Evolutionary conservation across 2,113 vertebrate genomes (phyloP).

Genomic region (Zosterops lateralis): DNA sequence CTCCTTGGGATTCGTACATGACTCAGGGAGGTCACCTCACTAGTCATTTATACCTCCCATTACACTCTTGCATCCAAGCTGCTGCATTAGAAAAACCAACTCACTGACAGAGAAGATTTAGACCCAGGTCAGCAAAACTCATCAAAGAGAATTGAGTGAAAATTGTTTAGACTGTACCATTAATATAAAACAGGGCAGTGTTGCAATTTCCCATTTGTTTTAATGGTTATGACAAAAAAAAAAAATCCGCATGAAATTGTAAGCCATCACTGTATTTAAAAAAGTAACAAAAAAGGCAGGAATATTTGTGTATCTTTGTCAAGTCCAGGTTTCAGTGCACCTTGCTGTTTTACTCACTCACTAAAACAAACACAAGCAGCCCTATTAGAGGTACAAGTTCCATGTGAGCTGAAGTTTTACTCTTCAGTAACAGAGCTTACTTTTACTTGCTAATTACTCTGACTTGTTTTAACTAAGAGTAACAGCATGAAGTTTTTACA

Average conservation of each 20-base stretch:
- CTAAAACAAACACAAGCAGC: background rate
- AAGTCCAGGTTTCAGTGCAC: background rate
- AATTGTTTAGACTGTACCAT: background rate
- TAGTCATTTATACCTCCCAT: background rate
- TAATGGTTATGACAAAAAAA: background rate
- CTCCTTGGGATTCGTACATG: background rate
- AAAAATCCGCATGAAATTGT: background rate
- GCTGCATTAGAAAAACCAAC: background rate
- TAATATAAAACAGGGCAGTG: background rate
- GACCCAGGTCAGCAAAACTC: background rate
- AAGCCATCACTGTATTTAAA: accelerated
- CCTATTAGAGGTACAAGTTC: background rate
- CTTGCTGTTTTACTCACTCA: background rate
- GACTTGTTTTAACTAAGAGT: background rate
- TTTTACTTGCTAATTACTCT: background rate
- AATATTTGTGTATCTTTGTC: background rate
- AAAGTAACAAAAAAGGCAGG: background rate
- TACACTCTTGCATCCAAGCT: background rate
- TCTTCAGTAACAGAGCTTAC: background rate
- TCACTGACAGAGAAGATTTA: background rate
- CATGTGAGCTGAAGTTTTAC: background rate
- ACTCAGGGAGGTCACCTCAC: background rate
- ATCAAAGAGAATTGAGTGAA: background rate
- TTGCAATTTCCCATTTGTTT: background rate
- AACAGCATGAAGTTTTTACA: background rate